Conservation (phyloP, 2,113 vertebrate species). For the Polypterus senegalus region DNA sequence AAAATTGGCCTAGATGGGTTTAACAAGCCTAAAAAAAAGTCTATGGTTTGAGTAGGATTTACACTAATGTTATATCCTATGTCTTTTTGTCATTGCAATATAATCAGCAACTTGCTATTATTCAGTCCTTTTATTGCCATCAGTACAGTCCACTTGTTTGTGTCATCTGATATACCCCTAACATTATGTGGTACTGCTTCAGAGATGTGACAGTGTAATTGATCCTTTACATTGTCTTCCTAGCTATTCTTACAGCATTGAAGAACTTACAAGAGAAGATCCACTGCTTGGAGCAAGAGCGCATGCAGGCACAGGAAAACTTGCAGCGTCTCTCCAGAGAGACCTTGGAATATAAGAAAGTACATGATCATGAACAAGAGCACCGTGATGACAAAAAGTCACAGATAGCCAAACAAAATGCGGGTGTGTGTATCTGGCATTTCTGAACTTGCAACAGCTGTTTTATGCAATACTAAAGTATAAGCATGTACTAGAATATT, state of each 20-base stretch:
- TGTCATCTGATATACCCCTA: not conserved
- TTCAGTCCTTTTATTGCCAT: not conserved
- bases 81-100: not conserved
- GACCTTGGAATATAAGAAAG: slow-evolving; percentile 45
- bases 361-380: slow-evolving; percentile 41
- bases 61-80: not conserved
- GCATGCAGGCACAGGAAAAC: slow-evolving; percentile 50
- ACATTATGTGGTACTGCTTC: not conserved
- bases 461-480: no score
- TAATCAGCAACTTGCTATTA: not conserved
- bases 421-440: slow-evolving; percentile 28
- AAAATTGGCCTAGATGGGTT: no score
- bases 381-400: slow-evolving; percentile 37
- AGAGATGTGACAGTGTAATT: slow-evolving; percentile 11
- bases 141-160: not conserved
- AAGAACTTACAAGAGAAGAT: slow-evolving; percentile 69
- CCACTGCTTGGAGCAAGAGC: slow-evolving; percentile 63
- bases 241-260: slow-evolving; percentile 79
- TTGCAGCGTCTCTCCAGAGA: slow-evolving; percentile 49
- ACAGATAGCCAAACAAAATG: slow-evolving; percentile 42
- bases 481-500: no score
- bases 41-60: not conserved
- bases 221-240: slow-evolving; percentile 13
- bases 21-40: no score
- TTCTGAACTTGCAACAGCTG: not conserved